These are phyloP conservation scores for Epirrita christyi DNA, from an alignment of 2,888 invertebrate species.

Conservation along the genomic window DNA sequence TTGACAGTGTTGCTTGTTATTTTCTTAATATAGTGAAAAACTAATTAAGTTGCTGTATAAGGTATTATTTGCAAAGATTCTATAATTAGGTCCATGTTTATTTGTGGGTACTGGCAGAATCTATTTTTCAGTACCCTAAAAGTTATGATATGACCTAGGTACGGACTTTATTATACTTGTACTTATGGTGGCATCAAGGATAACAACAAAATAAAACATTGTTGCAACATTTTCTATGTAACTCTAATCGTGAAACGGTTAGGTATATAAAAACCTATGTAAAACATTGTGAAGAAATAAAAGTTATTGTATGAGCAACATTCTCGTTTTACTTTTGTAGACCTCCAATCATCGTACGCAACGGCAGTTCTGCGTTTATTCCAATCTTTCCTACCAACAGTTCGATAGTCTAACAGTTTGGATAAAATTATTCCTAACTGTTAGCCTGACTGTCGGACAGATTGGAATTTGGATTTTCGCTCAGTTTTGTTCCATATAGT, in stretches of 20 bases:
- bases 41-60: conserved; percentile 8
- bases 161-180: conserved; percentile 1
- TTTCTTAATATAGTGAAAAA: conserved; percentile 14
- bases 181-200: conserved; percentile 7
- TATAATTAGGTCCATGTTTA: neutral
- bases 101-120: neutral
- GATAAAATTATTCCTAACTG: too few relatives aligned
- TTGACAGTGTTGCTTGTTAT: conserved; percentile 29
- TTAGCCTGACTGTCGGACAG: too few relatives aligned
- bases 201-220: neutral
- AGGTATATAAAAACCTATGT: too few relatives aligned
- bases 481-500: too few relatives aligned
- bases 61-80: too few relatives aligned
- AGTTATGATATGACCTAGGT: neutral
- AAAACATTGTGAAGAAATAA: conserved; percentile 4
- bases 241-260: conserved; percentile 24
- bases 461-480: too few relatives aligned
- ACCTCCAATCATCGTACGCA: too few relatives aligned
- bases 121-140: neutral
- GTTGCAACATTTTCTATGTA: conserved; percentile 13
- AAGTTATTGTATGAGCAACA: conserved; percentile 11
- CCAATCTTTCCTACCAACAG: too few relatives aligned
- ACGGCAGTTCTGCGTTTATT: too few relatives aligned
- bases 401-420: too few relatives aligned
- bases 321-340: neutral